Evolutionary conservation across 2,113 vertebrate species (phyloP), one percentile per base, ranked within the genome.

Genomic region (Syngnathoides biaculeatus): DNA sequence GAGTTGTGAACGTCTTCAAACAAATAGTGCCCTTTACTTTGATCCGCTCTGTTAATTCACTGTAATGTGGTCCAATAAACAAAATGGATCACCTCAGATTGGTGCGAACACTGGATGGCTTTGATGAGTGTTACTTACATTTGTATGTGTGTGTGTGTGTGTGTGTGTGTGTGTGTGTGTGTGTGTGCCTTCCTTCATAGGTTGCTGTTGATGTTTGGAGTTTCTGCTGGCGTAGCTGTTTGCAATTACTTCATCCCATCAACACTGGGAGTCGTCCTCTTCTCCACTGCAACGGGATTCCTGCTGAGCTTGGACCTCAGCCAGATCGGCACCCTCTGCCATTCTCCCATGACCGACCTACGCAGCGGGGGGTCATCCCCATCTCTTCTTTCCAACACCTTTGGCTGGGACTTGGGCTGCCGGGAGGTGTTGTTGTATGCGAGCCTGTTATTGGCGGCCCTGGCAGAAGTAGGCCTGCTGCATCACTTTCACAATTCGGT

Each of bases 191-290:
- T 79, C 58, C 80, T 63, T 72, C 58, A 57, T 91, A 99, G 97
- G 93, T 88, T 99, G 57, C 86, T 97, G 89, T 82, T 93, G 80
- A 98, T 96, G 94, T 96, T 98, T 89, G 68, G 91, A 76, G 67
- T 92, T 77, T 99, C 97, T 64, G 79, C 92, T 45, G 90, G 90
- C 77, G 89, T 95, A 65, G 90, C 93, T 72, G 73, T 94, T 75
- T 92, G 92, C 62, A 91, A 95, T 5, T 97, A 94, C 89, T 98
- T 98, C 87, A 96, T 99, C 87, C 94, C 95, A 27, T 95, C 92
- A 80, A 89, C 95, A 40, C 75, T 95, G 66, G 94, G 93, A 74
- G 91, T 94, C 73, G 93, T 97, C 83, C 92, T 99, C 75, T 96
- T 98, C 90, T 95, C 95, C 83, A 91, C 93, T 81, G 94, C 93